A percentile compares a stretch with the other conserved stretches of the same genome.
Conservation (phyloP, 2,888 invertebrate genomes). For the Drosophila quinaria region DNA sequence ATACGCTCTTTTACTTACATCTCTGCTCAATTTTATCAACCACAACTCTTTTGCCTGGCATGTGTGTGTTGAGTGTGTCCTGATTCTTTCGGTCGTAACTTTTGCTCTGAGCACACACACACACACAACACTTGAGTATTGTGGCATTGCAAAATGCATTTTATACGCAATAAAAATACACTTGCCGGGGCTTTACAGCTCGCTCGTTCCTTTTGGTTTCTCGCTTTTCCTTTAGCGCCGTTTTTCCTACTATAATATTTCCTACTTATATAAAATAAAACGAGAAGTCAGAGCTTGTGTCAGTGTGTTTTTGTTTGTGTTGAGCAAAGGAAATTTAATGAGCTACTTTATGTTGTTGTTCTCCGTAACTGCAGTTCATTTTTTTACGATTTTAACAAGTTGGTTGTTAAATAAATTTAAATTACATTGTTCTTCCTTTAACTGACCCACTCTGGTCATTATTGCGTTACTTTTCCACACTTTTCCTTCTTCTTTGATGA, state of each 20-base stretch:
- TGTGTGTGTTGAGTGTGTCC: conserved; percentile 13
- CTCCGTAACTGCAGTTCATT: conserved; percentile 51
- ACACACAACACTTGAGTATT: conserved; percentile 71
- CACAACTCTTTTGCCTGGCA: conserved; percentile 27
- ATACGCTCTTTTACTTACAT: neutral
- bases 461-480: conserved; percentile 27
- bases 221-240: conserved; percentile 49
- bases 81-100: conserved; percentile 71
- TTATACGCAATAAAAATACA: conserved; percentile 81
- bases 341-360: conserved; percentile 77
- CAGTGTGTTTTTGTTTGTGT: conserved; percentile 43
- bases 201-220: conserved; percentile 46
- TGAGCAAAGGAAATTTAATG: conserved; percentile 70
- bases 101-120: conserved; percentile 59
- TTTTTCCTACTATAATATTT: conserved; percentile 74
- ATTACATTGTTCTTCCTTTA: conserved; percentile 68
- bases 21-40: conserved; percentile 16
- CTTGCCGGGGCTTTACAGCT: conserved; percentile 75
- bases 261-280: conserved; percentile 69
- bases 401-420: conserved; percentile 81
- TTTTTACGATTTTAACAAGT: conserved; percentile 76
- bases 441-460: conserved; percentile 57
- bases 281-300: conserved; percentile 55
- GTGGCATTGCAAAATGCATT: conserved; percentile 81
- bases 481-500: conserved; percentile 8